Conservation (phyloP, 2,888 invertebrate species). For the Arenicola marina region DNA sequence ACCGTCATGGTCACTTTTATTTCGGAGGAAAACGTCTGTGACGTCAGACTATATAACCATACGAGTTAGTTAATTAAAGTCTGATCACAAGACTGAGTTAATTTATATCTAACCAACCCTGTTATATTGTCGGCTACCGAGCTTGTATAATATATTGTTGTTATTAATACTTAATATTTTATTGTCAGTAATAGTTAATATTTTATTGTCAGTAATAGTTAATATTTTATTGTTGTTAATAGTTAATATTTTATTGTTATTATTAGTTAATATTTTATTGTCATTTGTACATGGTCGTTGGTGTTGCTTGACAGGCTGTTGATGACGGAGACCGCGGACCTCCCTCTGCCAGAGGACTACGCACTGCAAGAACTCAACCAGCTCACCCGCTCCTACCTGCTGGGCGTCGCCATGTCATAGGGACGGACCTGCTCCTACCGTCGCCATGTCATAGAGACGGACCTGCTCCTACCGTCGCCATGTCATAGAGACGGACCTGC, state of each 20-base stretch:
- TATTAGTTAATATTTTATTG: neutral
- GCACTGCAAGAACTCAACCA: conserved; percentile 58
- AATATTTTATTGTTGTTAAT: neutral
- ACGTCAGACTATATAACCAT: too few relatives aligned
- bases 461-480: neutral
- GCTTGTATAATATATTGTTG: too few relatives aligned
- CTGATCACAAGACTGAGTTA: too few relatives aligned
- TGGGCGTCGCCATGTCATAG: neutral
- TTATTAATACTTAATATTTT: too few relatives aligned
- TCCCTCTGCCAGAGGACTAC: conserved; percentile 70
- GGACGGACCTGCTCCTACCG: neutral
- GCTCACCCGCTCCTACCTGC: neutral
- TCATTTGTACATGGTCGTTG: too few relatives aligned
- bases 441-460: neutral
- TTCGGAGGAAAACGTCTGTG: too few relatives aligned
- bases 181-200: too few relatives aligned
- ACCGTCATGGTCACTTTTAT: too few relatives aligned
- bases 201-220: neutral
- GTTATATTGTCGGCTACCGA: too few relatives aligned
- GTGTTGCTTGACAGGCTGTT: conserved; percentile 6
- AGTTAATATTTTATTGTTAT: neutral
- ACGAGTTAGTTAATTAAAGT: too few relatives aligned
- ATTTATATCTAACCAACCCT: too few relatives aligned
- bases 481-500: neutral
- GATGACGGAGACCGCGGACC: conserved; percentile 33